Base-by-base conservation (phyloP, 2,797 vertebrate species). In the Rhadinocentrus ornatus region DNA sequence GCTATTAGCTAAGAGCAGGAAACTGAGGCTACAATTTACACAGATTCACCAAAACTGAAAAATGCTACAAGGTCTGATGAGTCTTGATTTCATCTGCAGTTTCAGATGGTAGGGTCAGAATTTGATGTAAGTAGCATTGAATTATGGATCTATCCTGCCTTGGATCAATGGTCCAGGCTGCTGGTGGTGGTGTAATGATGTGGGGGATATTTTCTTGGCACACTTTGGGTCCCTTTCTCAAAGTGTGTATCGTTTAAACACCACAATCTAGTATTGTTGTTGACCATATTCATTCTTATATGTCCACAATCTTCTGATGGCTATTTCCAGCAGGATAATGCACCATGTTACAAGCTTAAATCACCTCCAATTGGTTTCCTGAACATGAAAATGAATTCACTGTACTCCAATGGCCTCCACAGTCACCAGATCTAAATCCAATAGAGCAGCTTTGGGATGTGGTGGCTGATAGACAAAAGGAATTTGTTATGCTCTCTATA, bases 321-420 rank as follows among this genome's bases (percentile, higher is more conserved):
- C 77, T 84, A 80, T 77, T 84, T 83, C 64, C 79, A 88, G 77
- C 64, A 83, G 68, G 69, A 84, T 79, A 73, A 77, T 0, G 44
- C 61, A 1, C 54, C 64, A 68, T 67, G 44, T 59, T 72, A 67
- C 5, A 75, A 75, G 35, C 32, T 7, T 3, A n/a, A 24, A 48
- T 62, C 41, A 44, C 20, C 41, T 44, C 41, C 16, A 20, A 18
- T 18, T 44, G 41, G 16, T 44, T 44, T 44, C 41, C 7, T 18
- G 16, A 16, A 16, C 4, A 16, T 16, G 4, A 18, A 4, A 41
- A 41, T 41, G 15, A 18, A 5, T 44, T 44, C 16, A 44, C 16
- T 50, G 9, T 22, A 22, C n/a, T 50, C n/a, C n/a, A 22, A 50
- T 22, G 46, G n/a, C n/a, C 46, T 22, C n/a, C 46, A 2, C n/a